These are phyloP conservation scores for Acromyrmex charruanus DNA, from an alignment of 1,140 invertebrate genomes.

Conservation along the genomic window DNA sequence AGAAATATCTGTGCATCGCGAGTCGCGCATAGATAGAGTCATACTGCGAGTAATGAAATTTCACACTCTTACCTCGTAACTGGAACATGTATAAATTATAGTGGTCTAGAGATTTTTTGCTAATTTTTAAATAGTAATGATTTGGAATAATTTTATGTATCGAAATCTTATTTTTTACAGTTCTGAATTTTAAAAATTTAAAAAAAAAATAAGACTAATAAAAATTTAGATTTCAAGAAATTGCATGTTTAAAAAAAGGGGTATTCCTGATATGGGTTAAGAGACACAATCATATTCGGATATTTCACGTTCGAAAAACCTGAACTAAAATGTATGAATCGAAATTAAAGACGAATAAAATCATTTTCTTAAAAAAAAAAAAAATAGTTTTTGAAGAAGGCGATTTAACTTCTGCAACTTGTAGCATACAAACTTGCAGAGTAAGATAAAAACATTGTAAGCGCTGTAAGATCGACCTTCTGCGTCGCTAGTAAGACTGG, in stretches of 20 bases:
- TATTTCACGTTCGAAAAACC: background rate
- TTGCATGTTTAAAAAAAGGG: too few relatives aligned
- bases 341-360: background rate
- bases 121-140: too few relatives aligned
- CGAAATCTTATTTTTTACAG: too few relatives aligned
- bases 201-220: too few relatives aligned
- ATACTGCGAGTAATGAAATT: background rate
- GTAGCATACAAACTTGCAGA: background rate
- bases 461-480: slow-evolving; percentile 1
- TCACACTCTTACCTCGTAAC: background rate
- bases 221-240: too few relatives aligned
- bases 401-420: background rate
- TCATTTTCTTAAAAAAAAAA: background rate
- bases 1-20: slow-evolving; percentile 54
- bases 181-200: too few relatives aligned
- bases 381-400: background rate
- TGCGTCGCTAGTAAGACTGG: background rate
- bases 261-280: too few relatives aligned
- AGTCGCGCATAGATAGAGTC: slow-evolving; percentile 34
- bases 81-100: too few relatives aligned
- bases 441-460: background rate
- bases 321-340: background rate
- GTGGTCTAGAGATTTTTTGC: too few relatives aligned
- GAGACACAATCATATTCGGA: background rate
- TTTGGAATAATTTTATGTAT: too few relatives aligned